Conservation (phyloP, 2,888 invertebrate species). For the Apomyelois bistriatella region DNA sequence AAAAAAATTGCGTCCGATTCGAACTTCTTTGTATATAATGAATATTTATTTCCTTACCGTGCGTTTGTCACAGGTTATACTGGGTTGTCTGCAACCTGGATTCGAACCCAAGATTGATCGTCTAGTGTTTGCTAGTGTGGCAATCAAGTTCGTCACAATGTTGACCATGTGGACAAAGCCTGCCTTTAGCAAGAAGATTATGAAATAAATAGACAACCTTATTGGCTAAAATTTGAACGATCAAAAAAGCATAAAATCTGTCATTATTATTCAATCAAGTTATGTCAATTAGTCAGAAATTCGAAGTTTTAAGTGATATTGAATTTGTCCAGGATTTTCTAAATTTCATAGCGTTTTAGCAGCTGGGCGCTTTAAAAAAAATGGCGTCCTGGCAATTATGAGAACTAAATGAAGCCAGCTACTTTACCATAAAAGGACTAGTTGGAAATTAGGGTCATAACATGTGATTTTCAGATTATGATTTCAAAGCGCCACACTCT, state of each 20-base stretch:
- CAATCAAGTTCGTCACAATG: too few relatives aligned
- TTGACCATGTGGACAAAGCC: too few relatives aligned
- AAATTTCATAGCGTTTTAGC: neutral
- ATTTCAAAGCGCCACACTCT: neutral
- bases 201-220: neutral
- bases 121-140: too few relatives aligned
- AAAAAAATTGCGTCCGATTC: too few relatives aligned
- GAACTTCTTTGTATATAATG: too few relatives aligned
- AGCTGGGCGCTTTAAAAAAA: neutral
- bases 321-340: neutral
- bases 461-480: neutral
- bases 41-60: too few relatives aligned
- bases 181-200: too few relatives aligned
- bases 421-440: neutral
- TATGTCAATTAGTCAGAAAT: neutral
- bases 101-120: too few relatives aligned
- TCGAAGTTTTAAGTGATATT: neutral
- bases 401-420: neutral
- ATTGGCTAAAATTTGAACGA: neutral
- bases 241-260: neutral
- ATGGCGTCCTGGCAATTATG: neutral
- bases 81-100: too few relatives aligned
- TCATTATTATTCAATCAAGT: neutral
- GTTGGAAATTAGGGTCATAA: neutral
- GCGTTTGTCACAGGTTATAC: too few relatives aligned